These are phyloP conservation scores for Mormyrus lacerda DNA, from an alignment of 2,113 vertebrate genomes.

Conservation along the genomic window DNA sequence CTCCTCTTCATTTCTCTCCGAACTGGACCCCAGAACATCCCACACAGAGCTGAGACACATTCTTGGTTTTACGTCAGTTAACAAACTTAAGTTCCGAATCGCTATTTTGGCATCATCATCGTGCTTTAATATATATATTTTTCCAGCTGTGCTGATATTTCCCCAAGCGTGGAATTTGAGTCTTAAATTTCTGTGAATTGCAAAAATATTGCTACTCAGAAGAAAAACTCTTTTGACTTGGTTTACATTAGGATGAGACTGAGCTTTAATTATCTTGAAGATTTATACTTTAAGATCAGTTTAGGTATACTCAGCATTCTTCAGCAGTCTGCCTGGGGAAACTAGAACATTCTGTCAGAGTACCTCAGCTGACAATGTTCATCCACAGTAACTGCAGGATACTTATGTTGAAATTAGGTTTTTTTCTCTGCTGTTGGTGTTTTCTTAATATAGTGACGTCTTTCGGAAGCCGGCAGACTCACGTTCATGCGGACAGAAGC, in stretches of 20 bases:
- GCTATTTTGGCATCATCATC: not conserved
- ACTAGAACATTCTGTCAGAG: not conserved
- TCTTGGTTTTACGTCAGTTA: not conserved
- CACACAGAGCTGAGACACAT: not conserved
- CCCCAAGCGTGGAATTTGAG: not conserved
- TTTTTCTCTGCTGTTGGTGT: not conserved
- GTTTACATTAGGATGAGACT: not conserved
- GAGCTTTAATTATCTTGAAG: not conserved
- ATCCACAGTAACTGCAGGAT: not conserved
- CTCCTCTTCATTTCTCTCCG: not conserved
- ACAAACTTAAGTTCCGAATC: not conserved
- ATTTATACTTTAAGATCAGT: not conserved
- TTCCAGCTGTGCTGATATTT: not conserved
- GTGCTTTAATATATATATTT: not conserved
- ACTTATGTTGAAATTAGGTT: not conserved
- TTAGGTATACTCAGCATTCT: not conserved
- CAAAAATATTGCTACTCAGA: not conserved
- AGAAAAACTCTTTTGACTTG: not conserved
- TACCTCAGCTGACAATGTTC: not conserved
- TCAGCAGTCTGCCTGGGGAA: not conserved
- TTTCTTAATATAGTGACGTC: not conserved
- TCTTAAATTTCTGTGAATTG: not conserved
- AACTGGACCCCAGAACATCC: not conserved
- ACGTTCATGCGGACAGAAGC: constrained; percentile 97
- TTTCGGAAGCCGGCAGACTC: constrained; percentile 46